These are phyloP conservation scores for Spilarctia lutea DNA, from an alignment of 2,888 invertebrate species.

Conservation along the genomic window DNA sequence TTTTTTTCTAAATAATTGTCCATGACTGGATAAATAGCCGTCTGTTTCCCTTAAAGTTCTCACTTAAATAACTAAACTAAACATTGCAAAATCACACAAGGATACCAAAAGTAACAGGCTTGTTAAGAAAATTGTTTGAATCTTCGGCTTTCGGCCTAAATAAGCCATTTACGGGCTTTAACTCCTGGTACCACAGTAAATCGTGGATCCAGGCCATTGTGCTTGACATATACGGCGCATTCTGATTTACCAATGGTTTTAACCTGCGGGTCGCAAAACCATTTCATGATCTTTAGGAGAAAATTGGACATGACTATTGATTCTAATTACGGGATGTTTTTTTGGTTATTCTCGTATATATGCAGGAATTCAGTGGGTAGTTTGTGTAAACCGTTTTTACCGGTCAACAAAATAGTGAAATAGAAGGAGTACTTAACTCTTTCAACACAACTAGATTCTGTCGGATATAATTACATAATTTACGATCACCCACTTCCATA, in stretches of 20 bases:
- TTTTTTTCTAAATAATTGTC: background rate
- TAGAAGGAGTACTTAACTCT: conserved; percentile 10
- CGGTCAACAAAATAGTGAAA: conserved; percentile 11
- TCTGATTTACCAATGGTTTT: conserved; percentile 60
- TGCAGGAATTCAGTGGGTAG: conserved; percentile 26
- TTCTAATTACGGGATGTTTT: conserved; percentile 63
- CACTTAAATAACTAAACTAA: conserved; percentile 15
- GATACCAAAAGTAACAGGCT: conserved; percentile 40
- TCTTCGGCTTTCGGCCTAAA: conserved; percentile 48
- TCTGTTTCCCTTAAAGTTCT: background rate
- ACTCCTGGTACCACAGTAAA: conserved; percentile 71
- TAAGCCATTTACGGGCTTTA: conserved; percentile 60
- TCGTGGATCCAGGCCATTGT: conserved; percentile 74
- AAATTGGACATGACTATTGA: conserved; percentile 68
- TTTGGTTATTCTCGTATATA: conserved; percentile 40
- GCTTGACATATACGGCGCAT: conserved; percentile 73
- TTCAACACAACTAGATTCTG: conserved; percentile 40
- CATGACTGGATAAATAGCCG: background rate
- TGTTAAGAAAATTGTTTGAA: conserved; percentile 45
- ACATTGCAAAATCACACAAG: conserved; percentile 34
- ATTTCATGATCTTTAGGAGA: conserved; percentile 64
- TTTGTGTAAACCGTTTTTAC: conserved; percentile 28
- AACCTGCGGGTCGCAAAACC: conserved; percentile 62
- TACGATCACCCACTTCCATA: conserved; percentile 55
- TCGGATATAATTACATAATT: conserved; percentile 51